Percentiles rank a stretch among this genome's conserved stretches.
phyloP scores from a whole-genome alignment of 2,888 invertebrate genomes.

The Drosophila prolongata region DNA sequence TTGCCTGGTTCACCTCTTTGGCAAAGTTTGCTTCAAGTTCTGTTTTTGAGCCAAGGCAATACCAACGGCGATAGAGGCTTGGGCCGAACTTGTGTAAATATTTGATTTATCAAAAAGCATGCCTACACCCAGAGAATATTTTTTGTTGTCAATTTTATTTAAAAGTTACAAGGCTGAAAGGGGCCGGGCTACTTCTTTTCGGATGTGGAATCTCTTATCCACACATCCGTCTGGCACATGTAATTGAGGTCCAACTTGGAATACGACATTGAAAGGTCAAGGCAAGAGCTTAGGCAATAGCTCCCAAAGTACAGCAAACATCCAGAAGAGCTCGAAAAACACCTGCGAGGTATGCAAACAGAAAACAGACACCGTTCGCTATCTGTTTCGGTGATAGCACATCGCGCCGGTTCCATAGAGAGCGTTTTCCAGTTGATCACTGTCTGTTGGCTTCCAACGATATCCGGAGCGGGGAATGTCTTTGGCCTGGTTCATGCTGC shows the following conservation, averaged over 20 bases:
- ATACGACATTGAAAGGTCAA: conserved; percentile 5
- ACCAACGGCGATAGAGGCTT: conserved; percentile 50
- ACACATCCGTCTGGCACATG: background rate
- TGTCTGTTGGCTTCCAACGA: conserved; percentile 1
- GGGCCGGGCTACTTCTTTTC: background rate
- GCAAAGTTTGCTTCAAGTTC: conserved; percentile 63
- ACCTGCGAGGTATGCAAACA: conserved; percentile 53
- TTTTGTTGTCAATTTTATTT: background rate
- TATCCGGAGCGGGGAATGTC: conserved; percentile 14
- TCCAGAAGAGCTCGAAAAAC: conserved; percentile 11
- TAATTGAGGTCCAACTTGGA: background rate
- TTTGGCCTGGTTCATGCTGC: conserved; percentile 8
- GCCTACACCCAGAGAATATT: background rate
- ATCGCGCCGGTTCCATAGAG: no score
- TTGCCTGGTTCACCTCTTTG: conserved; percentile 66
- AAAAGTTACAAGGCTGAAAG: background rate
- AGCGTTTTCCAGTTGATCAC: conserved; percentile 8
- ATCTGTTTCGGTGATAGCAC: background rate
- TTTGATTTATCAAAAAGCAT: conserved; percentile 74
- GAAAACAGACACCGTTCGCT: conserved; percentile 10
- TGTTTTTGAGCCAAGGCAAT: conserved; percentile 42
- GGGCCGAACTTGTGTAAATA: conserved; percentile 80
- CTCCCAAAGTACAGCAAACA: conserved; percentile 7
- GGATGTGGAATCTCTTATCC: background rate
- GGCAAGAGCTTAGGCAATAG: background rate